Conservation (phyloP, 2,797 vertebrate genomes). For the Halcyon smyrnensis region DNA sequence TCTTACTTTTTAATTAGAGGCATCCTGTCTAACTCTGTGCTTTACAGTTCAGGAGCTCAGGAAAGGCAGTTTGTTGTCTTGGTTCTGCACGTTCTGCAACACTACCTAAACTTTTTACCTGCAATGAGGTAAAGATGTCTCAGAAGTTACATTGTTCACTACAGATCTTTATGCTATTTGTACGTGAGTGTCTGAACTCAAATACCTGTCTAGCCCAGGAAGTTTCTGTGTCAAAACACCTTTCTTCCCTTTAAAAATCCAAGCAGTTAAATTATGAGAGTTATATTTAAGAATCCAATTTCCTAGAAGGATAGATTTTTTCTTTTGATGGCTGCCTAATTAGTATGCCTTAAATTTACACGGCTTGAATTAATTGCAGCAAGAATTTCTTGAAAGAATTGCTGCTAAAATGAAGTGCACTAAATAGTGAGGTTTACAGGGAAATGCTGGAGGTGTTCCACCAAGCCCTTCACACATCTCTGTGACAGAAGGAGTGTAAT, state of each 20-base stretch:
- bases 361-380: constrained; percentile 72
- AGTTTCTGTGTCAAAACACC: neutral
- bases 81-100: neutral
- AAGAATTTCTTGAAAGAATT: constrained; percentile 57
- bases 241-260: constrained; percentile 39
- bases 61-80: neutral
- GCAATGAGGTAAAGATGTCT: neutral
- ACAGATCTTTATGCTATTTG: neutral
- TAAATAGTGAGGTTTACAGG: constrained; percentile 65
- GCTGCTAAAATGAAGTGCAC: constrained; percentile 45
- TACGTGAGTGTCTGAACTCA: neutral
- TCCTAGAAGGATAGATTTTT: constrained; percentile 68
- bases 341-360: constrained; percentile 75
- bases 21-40: neutral
- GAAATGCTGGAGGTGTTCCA: constrained; percentile 28
- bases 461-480: neutral
- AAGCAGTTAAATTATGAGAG: constrained; percentile 54
- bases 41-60: neutral
- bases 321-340: constrained; percentile 66
- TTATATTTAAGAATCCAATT: constrained; percentile 64
- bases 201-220: neutral
- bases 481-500: constrained; percentile 27
- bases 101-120: neutral
- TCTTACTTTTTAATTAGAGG: neutral
- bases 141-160: neutral